These are phyloP conservation scores for Coranthus polyacanthus DNA, from an alignment of 2,797 vertebrate genomes.

Conservation along the genomic window DNA sequence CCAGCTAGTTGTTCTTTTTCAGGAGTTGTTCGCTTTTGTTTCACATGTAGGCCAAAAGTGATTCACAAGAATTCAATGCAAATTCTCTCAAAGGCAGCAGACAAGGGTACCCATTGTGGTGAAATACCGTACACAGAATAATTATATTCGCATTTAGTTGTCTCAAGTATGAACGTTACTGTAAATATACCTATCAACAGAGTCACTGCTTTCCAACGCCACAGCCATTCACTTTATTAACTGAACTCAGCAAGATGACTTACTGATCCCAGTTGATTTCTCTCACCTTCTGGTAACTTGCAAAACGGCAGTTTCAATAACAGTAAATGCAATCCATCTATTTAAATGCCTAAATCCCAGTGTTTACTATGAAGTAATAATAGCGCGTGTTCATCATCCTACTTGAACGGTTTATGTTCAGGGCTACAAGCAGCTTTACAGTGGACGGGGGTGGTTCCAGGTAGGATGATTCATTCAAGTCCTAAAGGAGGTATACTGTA, in stretches of 20 bases:
- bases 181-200: background rate
- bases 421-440: constrained; percentile 25
- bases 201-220: background rate
- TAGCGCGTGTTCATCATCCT: constrained; percentile 4
- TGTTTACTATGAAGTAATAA: constrained; percentile 21
- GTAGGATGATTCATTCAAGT: constrained; percentile 47
- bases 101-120: background rate
- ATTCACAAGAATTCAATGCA: constrained; percentile 3
- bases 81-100: background rate
- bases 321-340: background rate
- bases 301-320: background rate
- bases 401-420: constrained; percentile 14
- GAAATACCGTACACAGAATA: background rate
- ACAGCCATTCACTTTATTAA: background rate
- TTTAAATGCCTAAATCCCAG: constrained; percentile 1
- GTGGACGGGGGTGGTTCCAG: constrained; percentile 26
- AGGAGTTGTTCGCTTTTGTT: background rate
- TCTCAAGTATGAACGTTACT: background rate
- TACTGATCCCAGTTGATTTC: background rate
- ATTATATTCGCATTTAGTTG: constrained; percentile 2
- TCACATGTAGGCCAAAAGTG: background rate
- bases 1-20: background rate
- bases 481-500: constrained; percentile 37
- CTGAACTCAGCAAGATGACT: background rate
- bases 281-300: background rate